Evolutionary conservation across 2,797 vertebrate genomes (phyloP).

Genomic region (Pampus argenteus): DNA sequence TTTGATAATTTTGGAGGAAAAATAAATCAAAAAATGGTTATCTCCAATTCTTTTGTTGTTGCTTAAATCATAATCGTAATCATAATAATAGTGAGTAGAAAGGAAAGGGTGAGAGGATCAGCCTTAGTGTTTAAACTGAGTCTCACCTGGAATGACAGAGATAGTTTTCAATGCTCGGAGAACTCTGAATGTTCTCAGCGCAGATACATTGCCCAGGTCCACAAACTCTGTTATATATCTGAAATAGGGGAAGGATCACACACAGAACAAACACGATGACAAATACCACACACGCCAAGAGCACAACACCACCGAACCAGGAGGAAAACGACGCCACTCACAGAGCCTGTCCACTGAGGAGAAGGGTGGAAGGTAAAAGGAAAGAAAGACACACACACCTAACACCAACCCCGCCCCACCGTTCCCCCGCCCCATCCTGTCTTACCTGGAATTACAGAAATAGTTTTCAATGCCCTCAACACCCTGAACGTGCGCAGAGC

Average conservation of each 20-base stretch:
- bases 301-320: conserved; percentile 87
- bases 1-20: conserved; percentile 87
- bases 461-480: conserved; percentile 99
- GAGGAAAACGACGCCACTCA: conserved; percentile 92
- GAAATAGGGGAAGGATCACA: conserved; percentile 99
- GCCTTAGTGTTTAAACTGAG: conserved; percentile 90
- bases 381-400: conserved; percentile 90
- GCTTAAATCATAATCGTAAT: conserved; percentile 75
- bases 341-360: conserved; percentile 94
- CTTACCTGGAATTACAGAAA: conserved; percentile 99
- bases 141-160: conserved; percentile 99
- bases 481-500: conserved; percentile 98
- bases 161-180: conserved; percentile 99
- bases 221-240: conserved; percentile 99
- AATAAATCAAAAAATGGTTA: conserved; percentile 83
- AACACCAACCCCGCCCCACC: conserved; percentile 90
- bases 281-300: conserved; percentile 95
- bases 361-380: conserved; percentile 84
- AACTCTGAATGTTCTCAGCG: conserved; percentile 99
- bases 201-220: conserved; percentile 99
- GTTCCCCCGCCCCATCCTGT: conserved; percentile 86
- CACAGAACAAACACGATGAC: conserved; percentile 96
- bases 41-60: conserved; percentile 81
- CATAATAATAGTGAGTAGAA: conserved; percentile 84
- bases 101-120: conserved; percentile 85